Percentiles rank a stretch among this genome's conserved stretches.
Evolutionary conservation across 2,797 vertebrate genomes (phyloP).

Genomic region (Margarornis squamiger): DNA sequence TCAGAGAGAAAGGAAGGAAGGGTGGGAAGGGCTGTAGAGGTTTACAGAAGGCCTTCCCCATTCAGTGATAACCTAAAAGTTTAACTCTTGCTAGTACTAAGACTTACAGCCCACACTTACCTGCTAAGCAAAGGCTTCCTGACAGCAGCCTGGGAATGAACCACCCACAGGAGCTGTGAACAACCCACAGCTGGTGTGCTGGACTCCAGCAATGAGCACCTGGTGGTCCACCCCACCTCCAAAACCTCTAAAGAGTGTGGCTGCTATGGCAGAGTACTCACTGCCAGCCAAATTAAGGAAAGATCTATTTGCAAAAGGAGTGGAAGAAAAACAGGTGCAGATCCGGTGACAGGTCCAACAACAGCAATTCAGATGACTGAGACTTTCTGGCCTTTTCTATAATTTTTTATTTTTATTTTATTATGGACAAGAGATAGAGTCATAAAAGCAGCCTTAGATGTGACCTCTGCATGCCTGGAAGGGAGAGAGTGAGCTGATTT

Average conservation of each 20-base stretch:
- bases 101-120: background rate
- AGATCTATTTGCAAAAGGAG: background rate
- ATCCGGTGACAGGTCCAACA: background rate
- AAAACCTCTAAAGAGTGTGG: background rate
- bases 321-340: background rate
- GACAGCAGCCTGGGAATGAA: fast-evolving
- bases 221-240: background rate
- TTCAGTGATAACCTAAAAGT: background rate
- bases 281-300: background rate
- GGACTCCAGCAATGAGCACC: background rate
- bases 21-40: background rate
- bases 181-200: background rate
- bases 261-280: background rate
- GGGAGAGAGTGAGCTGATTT: background rate
- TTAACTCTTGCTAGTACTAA: background rate
- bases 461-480: background rate
- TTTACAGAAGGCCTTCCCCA: background rate
- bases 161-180: background rate
- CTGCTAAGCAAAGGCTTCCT: background rate
- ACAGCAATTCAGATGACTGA: background rate
- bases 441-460: background rate
- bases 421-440: background rate
- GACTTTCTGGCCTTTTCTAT: background rate
- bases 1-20: background rate
- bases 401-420: background rate